Percentiles rank a stretch among this genome's conserved stretches.
Conservation (phyloP, 2,797 vertebrate species). For the Lateolabrax maculatus region DNA sequence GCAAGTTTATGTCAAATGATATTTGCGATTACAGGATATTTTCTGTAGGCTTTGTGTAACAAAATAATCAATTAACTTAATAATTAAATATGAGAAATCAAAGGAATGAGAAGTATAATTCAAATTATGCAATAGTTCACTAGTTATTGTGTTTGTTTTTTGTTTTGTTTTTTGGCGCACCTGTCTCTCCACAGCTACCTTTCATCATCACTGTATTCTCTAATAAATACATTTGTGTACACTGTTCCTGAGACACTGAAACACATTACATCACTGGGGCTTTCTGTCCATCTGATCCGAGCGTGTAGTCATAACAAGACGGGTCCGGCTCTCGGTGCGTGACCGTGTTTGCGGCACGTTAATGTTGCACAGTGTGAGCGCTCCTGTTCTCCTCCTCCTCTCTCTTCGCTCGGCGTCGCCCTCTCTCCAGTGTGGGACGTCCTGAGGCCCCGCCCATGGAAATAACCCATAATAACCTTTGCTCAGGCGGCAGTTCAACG, state of each 20-base stretch:
- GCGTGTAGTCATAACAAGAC: too few species aligned
- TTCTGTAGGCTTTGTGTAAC: too few species aligned
- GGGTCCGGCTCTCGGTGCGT: too few species aligned
- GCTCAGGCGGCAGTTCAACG: constrained; percentile 28
- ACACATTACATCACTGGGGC: background rate
- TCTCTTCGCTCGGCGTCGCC: constrained; percentile 41
- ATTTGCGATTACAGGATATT: background rate
- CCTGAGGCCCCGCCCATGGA: constrained; percentile 37
- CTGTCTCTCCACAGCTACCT: background rate
- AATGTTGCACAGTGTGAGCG: constrained; percentile 15
- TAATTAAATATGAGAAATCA: too few species aligned
- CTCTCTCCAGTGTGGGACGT: constrained; percentile 39
- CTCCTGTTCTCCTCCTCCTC: background rate
- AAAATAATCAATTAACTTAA: too few species aligned
- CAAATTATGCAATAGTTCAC: too few species aligned
- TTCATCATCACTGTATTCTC: background rate
- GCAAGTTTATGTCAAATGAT: background rate
- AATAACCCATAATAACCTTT: constrained; percentile 75
- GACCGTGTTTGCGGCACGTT: background rate
- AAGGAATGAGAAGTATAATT: too few species aligned
- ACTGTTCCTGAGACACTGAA: background rate
- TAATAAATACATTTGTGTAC: background rate
- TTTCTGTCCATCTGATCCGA: background rate
- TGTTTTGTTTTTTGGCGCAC: background rate
- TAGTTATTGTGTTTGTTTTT: too few species aligned